A percentile compares a stretch with the other conserved stretches of the same genome.
These are phyloP conservation scores for Isaurus tuberculatus DNA, from an alignment of 92 coral and sea anemone genomes.

Conservation along the genomic window DNA sequence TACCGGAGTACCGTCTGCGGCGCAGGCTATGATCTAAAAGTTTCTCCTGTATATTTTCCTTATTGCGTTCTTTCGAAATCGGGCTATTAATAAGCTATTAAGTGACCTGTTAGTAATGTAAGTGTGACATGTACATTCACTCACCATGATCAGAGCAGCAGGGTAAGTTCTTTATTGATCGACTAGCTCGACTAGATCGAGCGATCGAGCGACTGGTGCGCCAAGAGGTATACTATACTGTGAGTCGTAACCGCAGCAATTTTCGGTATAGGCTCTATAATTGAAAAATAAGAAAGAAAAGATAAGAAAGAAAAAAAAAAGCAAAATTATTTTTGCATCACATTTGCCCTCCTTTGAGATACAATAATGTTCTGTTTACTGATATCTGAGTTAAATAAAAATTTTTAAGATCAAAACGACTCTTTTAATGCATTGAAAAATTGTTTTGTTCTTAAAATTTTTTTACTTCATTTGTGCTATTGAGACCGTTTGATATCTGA, in stretches of 20 bases:
- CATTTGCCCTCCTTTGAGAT: not conserved
- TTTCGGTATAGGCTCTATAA: not conserved
- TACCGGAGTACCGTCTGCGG: no score
- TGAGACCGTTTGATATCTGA: conserved; percentile 8
- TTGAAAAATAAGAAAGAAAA: not conserved
- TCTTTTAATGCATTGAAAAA: no score
- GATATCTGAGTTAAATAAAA: conserved; percentile 9
- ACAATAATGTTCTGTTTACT: conserved; percentile 1
- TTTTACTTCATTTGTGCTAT: no score
- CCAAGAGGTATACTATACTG: not conserved
- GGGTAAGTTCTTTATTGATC: not conserved
- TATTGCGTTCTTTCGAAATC: no score
- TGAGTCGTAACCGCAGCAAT: not conserved
- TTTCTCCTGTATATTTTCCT: no score
- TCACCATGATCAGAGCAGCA: not conserved
- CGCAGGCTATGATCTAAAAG: no score
- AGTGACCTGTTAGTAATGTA: not conserved
- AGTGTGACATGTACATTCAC: not conserved
- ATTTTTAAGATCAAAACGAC: no score
- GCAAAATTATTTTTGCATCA: not conserved
- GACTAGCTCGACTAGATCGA: not conserved
- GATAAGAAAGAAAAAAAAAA: not conserved
- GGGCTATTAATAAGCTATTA: not conserved
- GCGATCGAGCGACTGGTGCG: not conserved
- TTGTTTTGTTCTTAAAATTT: no score